Conservation (phyloP, 2,113 vertebrate species). For the Mesoclemmys tuberculata region DNA sequence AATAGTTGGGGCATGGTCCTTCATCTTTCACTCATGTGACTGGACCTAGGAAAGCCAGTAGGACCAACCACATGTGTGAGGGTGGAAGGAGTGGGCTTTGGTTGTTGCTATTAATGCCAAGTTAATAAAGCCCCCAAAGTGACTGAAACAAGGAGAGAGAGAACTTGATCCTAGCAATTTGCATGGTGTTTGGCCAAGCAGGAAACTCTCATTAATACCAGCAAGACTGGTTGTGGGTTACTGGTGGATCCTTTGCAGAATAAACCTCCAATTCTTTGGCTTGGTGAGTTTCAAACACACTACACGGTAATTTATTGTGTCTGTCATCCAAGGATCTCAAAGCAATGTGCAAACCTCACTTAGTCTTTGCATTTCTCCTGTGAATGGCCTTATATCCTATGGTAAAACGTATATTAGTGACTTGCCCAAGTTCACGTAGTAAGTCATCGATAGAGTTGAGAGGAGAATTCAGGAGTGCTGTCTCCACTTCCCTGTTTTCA, state of each 20-base stretch:
- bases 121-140: rapidly evolving
- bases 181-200: rapidly evolving
- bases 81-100: rapidly evolving
- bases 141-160: neutral
- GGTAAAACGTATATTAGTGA: neutral
- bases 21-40: neutral
- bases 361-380: neutral
- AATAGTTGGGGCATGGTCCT: neutral
- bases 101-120: rapidly evolving
- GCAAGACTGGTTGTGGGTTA: too few species aligned
- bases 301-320: neutral
- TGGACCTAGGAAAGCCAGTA: neutral
- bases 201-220: neutral
- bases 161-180: neutral
- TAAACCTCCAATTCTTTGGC: neutral
- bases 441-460: neutral
- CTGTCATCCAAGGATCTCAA: neutral
- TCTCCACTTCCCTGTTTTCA: neutral
- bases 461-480: neutral
- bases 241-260: neutral
- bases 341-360: neutral
- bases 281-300: neutral
- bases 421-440: neutral
- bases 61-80: neutral
- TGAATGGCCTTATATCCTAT: rapidly evolving